Evolutionary conservation across 2,888 invertebrate genomes (phyloP), one percentile per base, ranked within the genome.

Genomic region (Sipha maydis): DNA sequence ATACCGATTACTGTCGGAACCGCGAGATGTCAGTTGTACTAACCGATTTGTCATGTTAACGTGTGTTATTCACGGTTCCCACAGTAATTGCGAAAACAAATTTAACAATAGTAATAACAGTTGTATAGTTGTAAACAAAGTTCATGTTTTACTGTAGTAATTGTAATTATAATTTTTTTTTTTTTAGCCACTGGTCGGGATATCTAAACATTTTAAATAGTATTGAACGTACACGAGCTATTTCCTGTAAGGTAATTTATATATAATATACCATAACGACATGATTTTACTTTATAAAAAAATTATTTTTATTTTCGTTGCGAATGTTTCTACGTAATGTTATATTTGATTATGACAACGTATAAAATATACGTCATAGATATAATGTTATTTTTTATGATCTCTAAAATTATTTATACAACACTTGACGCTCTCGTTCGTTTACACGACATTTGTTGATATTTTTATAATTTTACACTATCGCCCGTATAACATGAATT

Each of bases 181-280:
- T 19, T 31, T 79, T 61, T 7, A 34, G 56, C 34, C 56, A 61
- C 34, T n/a, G 34, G 34, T 34, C 34, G n/a, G n/a, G 25, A 19
- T 69, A 21, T 41, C 67, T 82, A 69, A n/a, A n/a, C n/a, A n/a
- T n/a, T n/a, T n/a, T n/a, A 80, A 80, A 38, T 80, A 38, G 61
- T 80, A 61, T 80, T 61, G 38, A 61, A 80, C 38, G 38, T 25
- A 19, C 19, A 38, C 17, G 38, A n/a, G 17, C 38, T n/a, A 80
- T 80, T 61, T 80, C n/a, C 61, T 38, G 38, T 38, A 80, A 1
- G 38, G n/a, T 19, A 7, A 67, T 80, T 80, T n/a, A 38, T n/a
- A 80, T 80, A 67, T 80, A 67, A 61, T 61, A 79, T 79, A 25
- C 25, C 14, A n/a, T 67, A 38, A 67, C 34, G n/a, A 38, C n/a